Evolutionary conservation across 2,797 vertebrate genomes (phyloP).

Genomic region (Pipistrellus pygmaeus): DNA sequence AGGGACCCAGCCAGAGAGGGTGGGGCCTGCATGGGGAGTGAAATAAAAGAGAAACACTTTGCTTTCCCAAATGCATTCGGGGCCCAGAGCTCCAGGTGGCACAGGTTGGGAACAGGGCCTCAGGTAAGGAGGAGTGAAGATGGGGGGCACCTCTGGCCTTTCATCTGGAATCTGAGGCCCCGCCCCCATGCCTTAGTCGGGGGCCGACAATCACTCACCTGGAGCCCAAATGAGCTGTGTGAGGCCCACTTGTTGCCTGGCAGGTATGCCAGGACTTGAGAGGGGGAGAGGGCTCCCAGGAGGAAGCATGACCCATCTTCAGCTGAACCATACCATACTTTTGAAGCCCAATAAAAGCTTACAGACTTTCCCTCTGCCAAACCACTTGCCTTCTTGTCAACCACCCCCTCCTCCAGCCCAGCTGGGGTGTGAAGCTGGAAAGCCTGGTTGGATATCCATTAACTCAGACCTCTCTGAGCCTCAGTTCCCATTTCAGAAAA

Average conservation of each 20-base stretch:
- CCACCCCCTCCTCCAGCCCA: background rate
- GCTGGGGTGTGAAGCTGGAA: background rate
- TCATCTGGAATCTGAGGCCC: conserved; percentile 26
- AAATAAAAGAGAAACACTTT: background rate
- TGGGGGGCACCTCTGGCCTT: conserved; percentile 46
- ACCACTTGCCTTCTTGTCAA: background rate
- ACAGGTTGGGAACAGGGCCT: background rate
- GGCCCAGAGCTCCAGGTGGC: background rate
- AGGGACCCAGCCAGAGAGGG: background rate
- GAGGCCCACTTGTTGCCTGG: conserved; percentile 76
- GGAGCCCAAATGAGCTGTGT: conserved; percentile 63
- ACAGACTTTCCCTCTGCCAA: conserved; percentile 68
- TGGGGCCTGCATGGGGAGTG: rapidly evolving
- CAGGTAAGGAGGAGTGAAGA: background rate
- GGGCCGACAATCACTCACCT: conserved; percentile 50
- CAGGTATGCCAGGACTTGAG: conserved; percentile 52
- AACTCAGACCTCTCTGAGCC: background rate
- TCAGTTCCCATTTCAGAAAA: background rate
- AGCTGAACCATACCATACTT: conserved; percentile 65
- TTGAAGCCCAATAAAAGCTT: conserved; percentile 70
- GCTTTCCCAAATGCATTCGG: background rate
- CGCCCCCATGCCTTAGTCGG: conserved; percentile 47
- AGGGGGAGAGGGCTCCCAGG: background rate
- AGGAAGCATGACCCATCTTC: conserved; percentile 15
- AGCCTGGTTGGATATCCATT: background rate